These are phyloP conservation scores for Dicyrtomina minuta DNA, from an alignment of 2,888 invertebrate genomes.

Conservation along the genomic window DNA sequence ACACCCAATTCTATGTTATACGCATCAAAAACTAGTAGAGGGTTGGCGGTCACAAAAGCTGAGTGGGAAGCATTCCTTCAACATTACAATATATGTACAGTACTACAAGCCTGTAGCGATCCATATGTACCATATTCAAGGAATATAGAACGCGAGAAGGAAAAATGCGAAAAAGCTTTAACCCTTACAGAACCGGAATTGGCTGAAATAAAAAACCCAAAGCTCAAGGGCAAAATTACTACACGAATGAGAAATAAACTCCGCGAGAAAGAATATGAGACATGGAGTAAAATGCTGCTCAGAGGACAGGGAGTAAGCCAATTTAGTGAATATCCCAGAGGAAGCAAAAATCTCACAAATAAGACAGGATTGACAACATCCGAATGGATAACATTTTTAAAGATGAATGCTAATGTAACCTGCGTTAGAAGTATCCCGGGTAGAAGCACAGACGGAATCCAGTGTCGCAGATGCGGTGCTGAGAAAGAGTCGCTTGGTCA, in stretches of 20 bases:
- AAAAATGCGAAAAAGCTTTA: neutral
- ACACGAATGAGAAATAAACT: neutral
- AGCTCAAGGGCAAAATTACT: neutral
- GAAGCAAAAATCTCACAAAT: constrained; percentile 1
- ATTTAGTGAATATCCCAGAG: neutral
- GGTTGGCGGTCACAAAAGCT: constrained; percentile 22
- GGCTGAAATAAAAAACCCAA: neutral
- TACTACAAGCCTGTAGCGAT: constrained; percentile 6
- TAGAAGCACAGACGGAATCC: neutral
- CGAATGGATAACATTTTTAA: constrained; percentile 24
- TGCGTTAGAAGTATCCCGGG: constrained; percentile 24
- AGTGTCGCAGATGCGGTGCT: neutral
- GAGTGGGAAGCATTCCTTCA: constrained; percentile 33
- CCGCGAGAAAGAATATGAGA: constrained; percentile 10
- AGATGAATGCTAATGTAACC: constrained; percentile 31
- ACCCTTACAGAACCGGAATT: neutral
- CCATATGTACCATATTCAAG: neutral
- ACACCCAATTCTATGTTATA: constrained; percentile 32
- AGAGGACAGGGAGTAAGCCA: constrained; percentile 23
- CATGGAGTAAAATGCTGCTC: constrained; percentile 11
- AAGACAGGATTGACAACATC: constrained; percentile 28
- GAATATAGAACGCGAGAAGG: constrained; percentile 6
- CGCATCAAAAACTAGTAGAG: constrained; percentile 4
- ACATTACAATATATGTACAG: constrained; percentile 18
- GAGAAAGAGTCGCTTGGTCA: too few relatives aligned